These are phyloP conservation scores for Thereva nobilitata DNA, from an alignment of 2,888 invertebrate genomes.

Conservation along the genomic window DNA sequence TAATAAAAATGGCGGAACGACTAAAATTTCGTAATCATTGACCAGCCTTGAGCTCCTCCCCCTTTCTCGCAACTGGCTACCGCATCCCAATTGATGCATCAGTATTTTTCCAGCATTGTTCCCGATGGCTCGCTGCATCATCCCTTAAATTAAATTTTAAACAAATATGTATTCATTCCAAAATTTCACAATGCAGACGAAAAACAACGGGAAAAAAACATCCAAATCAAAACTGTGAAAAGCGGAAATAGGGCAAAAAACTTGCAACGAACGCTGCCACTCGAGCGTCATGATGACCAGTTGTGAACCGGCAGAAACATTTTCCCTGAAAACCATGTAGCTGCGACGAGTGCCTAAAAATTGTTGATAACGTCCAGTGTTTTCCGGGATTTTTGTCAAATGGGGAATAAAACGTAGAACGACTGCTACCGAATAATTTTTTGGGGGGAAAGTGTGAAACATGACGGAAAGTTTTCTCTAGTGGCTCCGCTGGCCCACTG, in stretches of 20 bases:
- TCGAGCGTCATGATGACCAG: conserved; percentile 13
- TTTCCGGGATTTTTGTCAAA: conserved; percentile 38
- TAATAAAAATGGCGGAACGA: too few relatives aligned
- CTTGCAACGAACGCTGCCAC: neutral
- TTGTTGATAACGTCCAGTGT: conserved; percentile 1
- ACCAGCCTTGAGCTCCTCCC: too few relatives aligned
- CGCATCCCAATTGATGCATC: too few relatives aligned
- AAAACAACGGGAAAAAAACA: neutral
- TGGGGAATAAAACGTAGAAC: conserved; percentile 23
- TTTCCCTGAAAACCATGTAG: conserved; percentile 15
- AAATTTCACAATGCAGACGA: too few relatives aligned
- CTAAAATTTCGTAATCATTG: too few relatives aligned
- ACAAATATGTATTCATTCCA: too few relatives aligned
- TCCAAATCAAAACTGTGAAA: neutral
- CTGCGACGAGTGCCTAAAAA: conserved; percentile 18
- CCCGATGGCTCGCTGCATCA: too few relatives aligned
- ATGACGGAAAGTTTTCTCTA: conserved; percentile 4
- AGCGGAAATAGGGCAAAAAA: conserved; percentile 12
- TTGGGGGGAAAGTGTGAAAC: conserved; percentile 5
- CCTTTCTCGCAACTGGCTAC: too few relatives aligned
- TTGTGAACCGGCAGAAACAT: conserved; percentile 17
- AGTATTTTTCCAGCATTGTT: too few relatives aligned
- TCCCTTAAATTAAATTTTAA: too few relatives aligned
- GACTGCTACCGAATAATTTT: conserved; percentile 9
- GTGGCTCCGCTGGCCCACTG: conserved; percentile 1